Evolutionary conservation across 2,113 vertebrate species (phyloP).

Genomic region (Eptesicus fuscus): DNA sequence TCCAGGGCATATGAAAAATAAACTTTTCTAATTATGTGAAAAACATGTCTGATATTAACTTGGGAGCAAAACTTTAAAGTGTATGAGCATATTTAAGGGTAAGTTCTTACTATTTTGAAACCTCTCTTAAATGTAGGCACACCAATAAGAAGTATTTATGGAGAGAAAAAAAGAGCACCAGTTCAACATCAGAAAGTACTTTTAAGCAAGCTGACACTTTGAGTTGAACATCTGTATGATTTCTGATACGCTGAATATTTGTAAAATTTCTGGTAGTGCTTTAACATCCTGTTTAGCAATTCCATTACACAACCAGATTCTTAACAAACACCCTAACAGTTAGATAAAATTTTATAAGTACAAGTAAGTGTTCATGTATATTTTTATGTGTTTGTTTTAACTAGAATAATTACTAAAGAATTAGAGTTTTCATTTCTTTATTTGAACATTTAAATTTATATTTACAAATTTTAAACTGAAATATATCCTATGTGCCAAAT

Average conservation of each 20-base stretch:
- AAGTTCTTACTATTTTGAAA: slow-evolving; percentile 72
- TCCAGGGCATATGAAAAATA: slow-evolving; percentile 52
- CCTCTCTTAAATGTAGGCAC: slow-evolving; percentile 66
- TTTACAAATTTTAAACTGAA: not conserved
- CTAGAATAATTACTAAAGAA: not conserved
- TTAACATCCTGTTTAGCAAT: slow-evolving; percentile 80
- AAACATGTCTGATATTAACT: slow-evolving; percentile 73
- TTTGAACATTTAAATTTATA: not conserved
- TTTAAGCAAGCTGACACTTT: slow-evolving; percentile 71
- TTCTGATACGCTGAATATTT: slow-evolving; percentile 60
- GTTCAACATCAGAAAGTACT: slow-evolving; percentile 31
- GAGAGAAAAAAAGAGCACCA: not conserved
- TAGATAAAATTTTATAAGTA: slow-evolving; percentile 65
- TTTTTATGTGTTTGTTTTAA: not conserved
- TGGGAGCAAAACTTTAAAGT: slow-evolving; percentile 67
- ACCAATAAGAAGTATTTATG: slow-evolving; percentile 35
- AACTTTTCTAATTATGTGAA: slow-evolving; percentile 72
- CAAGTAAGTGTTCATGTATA: not conserved
- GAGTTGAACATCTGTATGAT: slow-evolving; percentile 32
- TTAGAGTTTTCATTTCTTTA: not conserved
- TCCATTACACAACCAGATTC: slow-evolving; percentile 76
- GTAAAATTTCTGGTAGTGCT: slow-evolving; percentile 62
- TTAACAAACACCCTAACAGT: slow-evolving; percentile 81
- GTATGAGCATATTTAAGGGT: slow-evolving; percentile 63
- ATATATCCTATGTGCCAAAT: not conserved